Evolutionary conservation across 2,797 vertebrate genomes (phyloP).

Genomic region (Thalassophryne amazonica): DNA sequence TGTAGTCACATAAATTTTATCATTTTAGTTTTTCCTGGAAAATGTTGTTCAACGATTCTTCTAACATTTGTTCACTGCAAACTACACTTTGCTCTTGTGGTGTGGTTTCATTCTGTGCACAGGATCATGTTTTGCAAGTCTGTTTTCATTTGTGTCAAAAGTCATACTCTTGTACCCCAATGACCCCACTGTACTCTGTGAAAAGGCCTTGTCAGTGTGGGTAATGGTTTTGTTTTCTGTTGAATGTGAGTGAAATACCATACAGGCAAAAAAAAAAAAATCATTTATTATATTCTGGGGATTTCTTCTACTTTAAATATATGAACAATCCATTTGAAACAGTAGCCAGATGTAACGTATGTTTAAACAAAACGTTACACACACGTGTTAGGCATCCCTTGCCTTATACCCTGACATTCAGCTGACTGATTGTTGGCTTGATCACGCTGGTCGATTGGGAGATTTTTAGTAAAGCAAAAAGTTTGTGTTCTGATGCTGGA

Average conservation of each 20-base stretch:
- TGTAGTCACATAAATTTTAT: background rate
- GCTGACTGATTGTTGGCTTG: too few relatives aligned
- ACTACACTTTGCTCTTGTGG: background rate
- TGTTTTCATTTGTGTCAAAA: background rate
- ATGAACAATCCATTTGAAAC: rapidly evolving
- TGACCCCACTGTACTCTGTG: too few relatives aligned
- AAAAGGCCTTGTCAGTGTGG: too few relatives aligned
- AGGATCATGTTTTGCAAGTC: background rate
- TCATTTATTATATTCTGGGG: background rate
- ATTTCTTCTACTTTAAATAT: background rate
- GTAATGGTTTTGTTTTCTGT: background rate
- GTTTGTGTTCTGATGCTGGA: too few relatives aligned
- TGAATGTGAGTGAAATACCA: background rate
- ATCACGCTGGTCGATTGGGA: too few relatives aligned
- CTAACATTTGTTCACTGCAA: background rate
- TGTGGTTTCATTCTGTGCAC: background rate
- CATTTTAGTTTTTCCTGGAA: background rate
- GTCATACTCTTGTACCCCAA: too few relatives aligned
- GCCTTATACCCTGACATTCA: too few relatives aligned
- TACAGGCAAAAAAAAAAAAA: background rate
- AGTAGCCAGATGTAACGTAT: too few relatives aligned
- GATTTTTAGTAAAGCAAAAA: too few relatives aligned
- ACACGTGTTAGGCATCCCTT: too few relatives aligned
- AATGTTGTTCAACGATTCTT: background rate
- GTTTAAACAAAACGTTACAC: too few relatives aligned